Conservation (phyloP, 2,888 invertebrate species). For the Nephrotoma guestfalica region DNA sequence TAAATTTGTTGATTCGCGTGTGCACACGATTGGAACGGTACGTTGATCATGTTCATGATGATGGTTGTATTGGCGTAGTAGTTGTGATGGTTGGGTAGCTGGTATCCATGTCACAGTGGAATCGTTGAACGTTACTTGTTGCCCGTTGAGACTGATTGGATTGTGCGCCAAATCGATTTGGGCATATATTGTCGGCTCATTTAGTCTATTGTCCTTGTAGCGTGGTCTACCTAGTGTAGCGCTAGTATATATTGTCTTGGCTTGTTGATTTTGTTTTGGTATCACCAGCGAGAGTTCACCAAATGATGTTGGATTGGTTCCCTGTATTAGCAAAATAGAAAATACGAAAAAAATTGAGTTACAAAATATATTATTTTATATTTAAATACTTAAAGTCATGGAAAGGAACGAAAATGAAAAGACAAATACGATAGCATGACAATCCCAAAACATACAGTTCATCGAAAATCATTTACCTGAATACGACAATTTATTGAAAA, state of each 20-base stretch:
- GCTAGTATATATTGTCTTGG: constrained; percentile 8
- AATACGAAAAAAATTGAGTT: no score
- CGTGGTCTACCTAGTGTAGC: constrained; percentile 9
- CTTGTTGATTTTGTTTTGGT: constrained; percentile 5
- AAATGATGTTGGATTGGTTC: not conserved
- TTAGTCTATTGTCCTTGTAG: constrained; percentile 8
- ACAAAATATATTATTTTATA: no score
- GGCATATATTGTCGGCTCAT: constrained; percentile 9
- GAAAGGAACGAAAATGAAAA: no score
- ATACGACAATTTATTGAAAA: no score
- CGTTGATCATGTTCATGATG: constrained; percentile 1
- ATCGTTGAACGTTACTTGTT: constrained; percentile 1
- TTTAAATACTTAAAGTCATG: no score
- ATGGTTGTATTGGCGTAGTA: not conserved
- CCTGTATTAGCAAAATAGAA: not conserved
- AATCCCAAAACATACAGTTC: no score
- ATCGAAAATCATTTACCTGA: no score
- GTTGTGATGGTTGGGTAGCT: not conserved
- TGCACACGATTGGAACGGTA: constrained; percentile 2
- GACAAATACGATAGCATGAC: no score
- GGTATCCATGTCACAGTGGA: constrained; percentile 5
- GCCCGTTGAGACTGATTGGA: not conserved
- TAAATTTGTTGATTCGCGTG: constrained; percentile 5
- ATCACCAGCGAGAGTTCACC: constrained; percentile 8
- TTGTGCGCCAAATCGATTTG: constrained; percentile 7